phyloP scores from a whole-genome alignment of 2,113 vertebrate genomes.

The Urocitellus parryii region DNA sequence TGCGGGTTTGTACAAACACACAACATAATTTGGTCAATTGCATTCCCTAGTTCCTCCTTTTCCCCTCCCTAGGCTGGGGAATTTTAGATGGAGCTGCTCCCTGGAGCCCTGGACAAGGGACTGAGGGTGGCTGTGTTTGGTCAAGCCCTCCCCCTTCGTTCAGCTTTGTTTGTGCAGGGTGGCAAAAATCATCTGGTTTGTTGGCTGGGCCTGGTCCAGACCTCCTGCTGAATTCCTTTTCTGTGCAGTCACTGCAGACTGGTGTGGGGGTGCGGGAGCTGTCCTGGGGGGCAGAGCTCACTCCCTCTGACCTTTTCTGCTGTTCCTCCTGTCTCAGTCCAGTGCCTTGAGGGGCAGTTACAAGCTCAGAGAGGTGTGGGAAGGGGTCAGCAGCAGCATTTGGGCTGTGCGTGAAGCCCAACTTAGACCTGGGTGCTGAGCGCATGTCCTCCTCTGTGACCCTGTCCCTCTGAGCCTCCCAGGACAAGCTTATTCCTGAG shows the following conservation, averaged over 20 bases:
- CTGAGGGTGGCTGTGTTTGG: neutral
- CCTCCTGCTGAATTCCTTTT: slow-evolving; percentile 84
- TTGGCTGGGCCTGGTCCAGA: slow-evolving; percentile 75
- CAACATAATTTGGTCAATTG: no score
- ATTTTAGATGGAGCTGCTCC: neutral
- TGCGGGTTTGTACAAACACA: no score
- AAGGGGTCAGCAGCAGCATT: neutral
- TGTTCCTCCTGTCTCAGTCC: neutral
- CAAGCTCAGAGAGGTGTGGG: neutral
- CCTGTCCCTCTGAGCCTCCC: neutral
- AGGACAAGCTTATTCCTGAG: neutral
- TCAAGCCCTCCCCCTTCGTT: neutral
- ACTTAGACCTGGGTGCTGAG: neutral
- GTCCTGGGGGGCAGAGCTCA: neutral
- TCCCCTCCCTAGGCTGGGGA: neutral
- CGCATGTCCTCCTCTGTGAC: neutral
- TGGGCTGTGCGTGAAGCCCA: neutral
- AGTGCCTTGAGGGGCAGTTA: neutral
- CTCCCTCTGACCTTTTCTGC: neutral
- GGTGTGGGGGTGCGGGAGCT: neutral
- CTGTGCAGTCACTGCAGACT: neutral
- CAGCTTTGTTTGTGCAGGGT: slow-evolving; percentile 51
- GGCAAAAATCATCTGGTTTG: slow-evolving; percentile 61
- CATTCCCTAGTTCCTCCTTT: no score
- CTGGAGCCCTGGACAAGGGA: neutral